Base-by-base conservation (phyloP, 2,797 vertebrate genomes). In the Denticeps clupeoides region DNA sequence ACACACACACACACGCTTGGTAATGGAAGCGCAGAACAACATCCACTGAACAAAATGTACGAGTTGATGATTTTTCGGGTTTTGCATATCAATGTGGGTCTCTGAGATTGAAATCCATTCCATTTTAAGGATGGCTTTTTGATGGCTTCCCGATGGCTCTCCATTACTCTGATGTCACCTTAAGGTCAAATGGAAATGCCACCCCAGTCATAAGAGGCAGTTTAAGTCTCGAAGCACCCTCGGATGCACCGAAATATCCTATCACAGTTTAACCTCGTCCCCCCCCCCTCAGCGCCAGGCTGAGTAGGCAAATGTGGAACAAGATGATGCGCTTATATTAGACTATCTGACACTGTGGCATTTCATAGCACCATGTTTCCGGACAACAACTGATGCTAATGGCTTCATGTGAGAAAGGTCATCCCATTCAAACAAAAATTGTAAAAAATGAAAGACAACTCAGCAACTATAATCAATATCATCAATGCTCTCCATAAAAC, bases 121-220 rank as follows among this genome's bases (percentile, higher is more conserved):
- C 69, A 62, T 71, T 77, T 81, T 76, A 71, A 58, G 59, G 65
- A 78, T 76, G 65, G 73, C 67, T 69, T 71, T 77, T 70, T 68
- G 68, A 80, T 77, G 68, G 70, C 58, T 70, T 72, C 68, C 77
- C 69, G 68, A 80, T 75, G 68, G 70, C 58, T 70, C 72, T 71
- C 77, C 78, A 82, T 84, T 80, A 75, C 60, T 45, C 67, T 25
- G 45, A 64, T 66, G 72, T 62, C 70, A 67, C 67, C 72, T 50
- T 47, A 55, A 65, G 74, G 79, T 82, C 72, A 72, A 73, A 80
- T 75, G 72, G 67, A 81, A 83, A 81, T 79, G 75, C 73, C 77
- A 75, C 62, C 52, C 53, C 49, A 55, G 62, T 67, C 70, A 64
- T 48, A 62, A 47, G 53, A 58, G 63, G 52, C 63, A 48, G 58